Conservation (phyloP, 2,113 vertebrate species). For the Puma concolor region DNA sequence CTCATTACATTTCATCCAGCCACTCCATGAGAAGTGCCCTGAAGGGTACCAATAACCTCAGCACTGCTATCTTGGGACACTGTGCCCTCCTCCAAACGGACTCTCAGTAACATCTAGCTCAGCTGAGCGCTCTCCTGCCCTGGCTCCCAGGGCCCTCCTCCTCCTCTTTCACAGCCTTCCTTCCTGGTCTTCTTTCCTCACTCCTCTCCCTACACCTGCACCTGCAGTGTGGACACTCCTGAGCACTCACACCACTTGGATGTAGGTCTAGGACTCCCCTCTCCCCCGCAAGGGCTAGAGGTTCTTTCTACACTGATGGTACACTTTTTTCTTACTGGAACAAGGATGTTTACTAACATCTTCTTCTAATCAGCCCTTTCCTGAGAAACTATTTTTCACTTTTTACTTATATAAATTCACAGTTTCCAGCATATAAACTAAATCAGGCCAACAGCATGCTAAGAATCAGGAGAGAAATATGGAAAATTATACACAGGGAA, state of each 20-base stretch:
- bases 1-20: neutral
- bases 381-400: constrained; percentile 3
- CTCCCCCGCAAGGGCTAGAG: neutral
- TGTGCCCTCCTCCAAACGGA: neutral
- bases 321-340: neutral
- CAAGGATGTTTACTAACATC: neutral
- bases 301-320: neutral
- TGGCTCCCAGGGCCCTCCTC: neutral
- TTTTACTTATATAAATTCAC: neutral
- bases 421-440: neutral
- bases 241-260: neutral
- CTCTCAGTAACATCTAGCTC: neutral
- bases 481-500: neutral
- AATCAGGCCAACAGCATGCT: neutral
- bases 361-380: neutral
- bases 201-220: neutral
- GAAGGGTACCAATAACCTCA: neutral
- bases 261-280: neutral
- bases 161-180: neutral
- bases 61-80: neutral
- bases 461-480: neutral
- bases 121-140: neutral
- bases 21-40: neutral
- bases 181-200: neutral
- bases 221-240: neutral